Evolutionary conservation across 1,140 invertebrate species (phyloP), one percentile per base, ranked within the genome.

Genomic region (Drosophila sulfurigaster): DNA sequence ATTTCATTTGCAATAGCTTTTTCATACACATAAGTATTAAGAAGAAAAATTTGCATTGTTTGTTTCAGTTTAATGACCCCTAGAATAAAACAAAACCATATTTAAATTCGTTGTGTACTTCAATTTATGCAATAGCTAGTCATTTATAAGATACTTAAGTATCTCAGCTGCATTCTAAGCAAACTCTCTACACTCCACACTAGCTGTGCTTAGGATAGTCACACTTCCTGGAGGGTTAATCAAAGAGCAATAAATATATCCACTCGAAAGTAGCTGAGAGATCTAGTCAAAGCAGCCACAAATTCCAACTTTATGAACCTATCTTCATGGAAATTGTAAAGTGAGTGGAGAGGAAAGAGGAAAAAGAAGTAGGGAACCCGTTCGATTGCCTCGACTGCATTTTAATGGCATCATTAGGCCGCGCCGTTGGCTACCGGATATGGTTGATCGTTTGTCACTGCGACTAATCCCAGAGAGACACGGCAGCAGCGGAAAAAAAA

Each of bases 401-500:
- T 67, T 89, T 88, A 88, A 89, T 88, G 85, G 80, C 85, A 83
- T 88, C 83, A 88, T 88, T 88, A 88, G 83, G 79, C 62, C 64
- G 20, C 68, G 72, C 65, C 79, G 69, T 60, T 56, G 83, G 85
- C 83, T 88, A 83, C 85, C 83, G 83, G 83, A 88, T 89, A 88
- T 89, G 83, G 85, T 63, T 81, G 83, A 88, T 88, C 83, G 83
- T 88, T 88, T 88, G 83, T 88, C 83, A 88, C 85, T 74, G 68
- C 58, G 75, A 68, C 79, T 88, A 65, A 77, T 72, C 49, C 62
- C 56, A 74, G 57, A 38, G 35, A 7, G 10, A 10, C 35, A 38
- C 8, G 10, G 2, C 35, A 51, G 58, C 59, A 66, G 38, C 64
- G 13, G 30, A 25, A 25, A 30, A 20, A 43, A 38, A 1, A 35